Evolutionary conservation across 2,888 invertebrate genomes (phyloP).

Genomic region (Venusia cambrica): DNA sequence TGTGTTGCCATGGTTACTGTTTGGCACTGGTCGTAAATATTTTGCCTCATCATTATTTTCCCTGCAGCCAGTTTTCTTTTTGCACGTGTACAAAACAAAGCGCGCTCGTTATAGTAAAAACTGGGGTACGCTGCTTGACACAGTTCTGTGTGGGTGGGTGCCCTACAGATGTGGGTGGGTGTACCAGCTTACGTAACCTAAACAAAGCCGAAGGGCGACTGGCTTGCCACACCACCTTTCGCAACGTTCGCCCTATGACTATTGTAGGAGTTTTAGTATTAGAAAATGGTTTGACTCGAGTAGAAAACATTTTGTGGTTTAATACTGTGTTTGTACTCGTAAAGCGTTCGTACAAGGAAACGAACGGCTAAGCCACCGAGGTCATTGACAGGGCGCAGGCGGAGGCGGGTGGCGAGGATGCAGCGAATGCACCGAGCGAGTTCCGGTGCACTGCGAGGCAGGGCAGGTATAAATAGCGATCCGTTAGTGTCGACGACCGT

Average conservation of each 20-base stretch:
- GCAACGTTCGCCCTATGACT: constrained; percentile 58
- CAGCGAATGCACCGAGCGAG: constrained; percentile 75
- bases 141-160: constrained; percentile 61
- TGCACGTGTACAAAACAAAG: constrained; percentile 43
- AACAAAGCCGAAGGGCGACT: constrained; percentile 72
- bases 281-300: constrained; percentile 18
- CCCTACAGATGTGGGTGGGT: constrained; percentile 66
- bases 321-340: constrained; percentile 9
- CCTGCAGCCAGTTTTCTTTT: constrained; percentile 27
- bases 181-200: constrained; percentile 62
- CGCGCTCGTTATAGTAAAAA: constrained; percentile 51
- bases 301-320: constrained; percentile 20
- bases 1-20: too few relatives aligned
- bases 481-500: constrained; percentile 81
- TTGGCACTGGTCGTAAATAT: background rate
- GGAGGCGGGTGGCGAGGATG: constrained; percentile 67
- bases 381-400: constrained; percentile 75
- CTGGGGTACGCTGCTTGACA: constrained; percentile 71
- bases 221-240: constrained; percentile 63
- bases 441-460: constrained; percentile 78
- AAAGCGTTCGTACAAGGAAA: constrained; percentile 27
- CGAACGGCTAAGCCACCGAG: constrained; percentile 42
- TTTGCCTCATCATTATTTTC: too few relatives aligned
- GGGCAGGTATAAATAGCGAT: constrained; percentile 79
- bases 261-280: constrained; percentile 32